phyloP scores from a whole-genome alignment of 2,797 vertebrate genomes.

The Chiroxiphia lanceolata region DNA sequence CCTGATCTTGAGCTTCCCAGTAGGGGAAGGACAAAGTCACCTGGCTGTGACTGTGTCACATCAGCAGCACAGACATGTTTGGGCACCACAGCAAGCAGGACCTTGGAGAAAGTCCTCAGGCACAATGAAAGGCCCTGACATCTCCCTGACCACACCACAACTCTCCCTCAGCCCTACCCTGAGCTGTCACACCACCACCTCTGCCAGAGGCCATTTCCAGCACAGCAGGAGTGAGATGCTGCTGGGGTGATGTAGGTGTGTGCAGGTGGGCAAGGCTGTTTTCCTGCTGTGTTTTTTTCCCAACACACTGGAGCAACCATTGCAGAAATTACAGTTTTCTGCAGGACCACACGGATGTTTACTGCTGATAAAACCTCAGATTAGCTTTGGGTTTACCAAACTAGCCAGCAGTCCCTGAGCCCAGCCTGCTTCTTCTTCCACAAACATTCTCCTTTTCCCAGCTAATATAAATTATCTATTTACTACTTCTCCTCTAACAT shows the following conservation, averaged over 20 bases:
- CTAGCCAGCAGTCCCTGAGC: not conserved
- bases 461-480: not conserved
- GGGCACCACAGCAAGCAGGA: not conserved
- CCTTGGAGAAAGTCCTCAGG: not conserved
- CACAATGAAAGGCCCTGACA: not conserved
- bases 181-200: accelerated
- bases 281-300: not conserved
- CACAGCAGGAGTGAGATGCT: not conserved
- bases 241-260: not conserved
- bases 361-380: not conserved
- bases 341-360: not conserved
- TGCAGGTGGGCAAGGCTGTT: not conserved
- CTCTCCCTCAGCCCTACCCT: not conserved
- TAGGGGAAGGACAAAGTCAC: not conserved
- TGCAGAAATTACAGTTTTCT: not conserved
- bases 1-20: not conserved
- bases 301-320: accelerated
- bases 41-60: not conserved
- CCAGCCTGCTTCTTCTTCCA: not conserved
- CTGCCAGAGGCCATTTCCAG: not conserved
- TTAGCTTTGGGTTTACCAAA: not conserved
- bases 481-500: not conserved
- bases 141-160: accelerated
- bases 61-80: not conserved
- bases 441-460: not conserved